Evolutionary conservation across 2,888 invertebrate species (phyloP).

Genomic region (Campaea margaritaria): DNA sequence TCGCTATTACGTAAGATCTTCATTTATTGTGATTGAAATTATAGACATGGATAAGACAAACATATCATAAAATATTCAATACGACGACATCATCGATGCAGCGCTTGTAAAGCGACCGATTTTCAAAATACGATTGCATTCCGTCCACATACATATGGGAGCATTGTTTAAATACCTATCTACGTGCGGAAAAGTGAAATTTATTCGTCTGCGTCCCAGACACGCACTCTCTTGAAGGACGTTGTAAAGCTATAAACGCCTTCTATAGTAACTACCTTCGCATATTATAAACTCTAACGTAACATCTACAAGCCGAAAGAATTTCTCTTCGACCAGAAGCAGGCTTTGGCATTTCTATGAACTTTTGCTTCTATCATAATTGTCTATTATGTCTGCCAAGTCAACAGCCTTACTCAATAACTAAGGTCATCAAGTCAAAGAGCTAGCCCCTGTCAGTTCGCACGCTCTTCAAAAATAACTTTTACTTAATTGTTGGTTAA

Average conservation of each 20-base stretch:
- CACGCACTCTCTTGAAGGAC: constrained; percentile 17
- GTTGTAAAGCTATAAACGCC: constrained; percentile 21
- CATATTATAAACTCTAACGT: constrained; percentile 12
- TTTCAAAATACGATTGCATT: constrained; percentile 62
- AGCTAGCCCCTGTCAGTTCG: constrained; percentile 56
- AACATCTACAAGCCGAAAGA: constrained; percentile 20
- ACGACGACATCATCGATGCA: constrained; percentile 51
- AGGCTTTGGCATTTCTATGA: constrained; percentile 8
- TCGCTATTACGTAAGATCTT: no score
- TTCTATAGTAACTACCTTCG: constrained; percentile 8
- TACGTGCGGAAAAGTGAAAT: constrained; percentile 67
- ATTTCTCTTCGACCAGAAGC: constrained; percentile 16
- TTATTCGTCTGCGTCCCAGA: constrained; percentile 26
- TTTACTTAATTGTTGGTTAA: constrained; percentile 75
- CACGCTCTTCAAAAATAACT: constrained; percentile 71
- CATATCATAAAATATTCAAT: constrained; percentile 49
- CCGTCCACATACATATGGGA: constrained; percentile 46
- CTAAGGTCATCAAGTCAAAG: constrained; percentile 45
- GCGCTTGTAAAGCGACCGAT: constrained; percentile 53
- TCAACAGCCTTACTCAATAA: constrained; percentile 36
- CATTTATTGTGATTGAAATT: constrained; percentile 40
- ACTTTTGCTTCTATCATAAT: constrained; percentile 14
- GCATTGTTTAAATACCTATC: constrained; percentile 61
- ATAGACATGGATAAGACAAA: constrained; percentile 35
- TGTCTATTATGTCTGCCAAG: constrained; percentile 30